Evolutionary conservation across 1,140 invertebrate genomes (phyloP).

Genomic region (Cydia splendana): DNA sequence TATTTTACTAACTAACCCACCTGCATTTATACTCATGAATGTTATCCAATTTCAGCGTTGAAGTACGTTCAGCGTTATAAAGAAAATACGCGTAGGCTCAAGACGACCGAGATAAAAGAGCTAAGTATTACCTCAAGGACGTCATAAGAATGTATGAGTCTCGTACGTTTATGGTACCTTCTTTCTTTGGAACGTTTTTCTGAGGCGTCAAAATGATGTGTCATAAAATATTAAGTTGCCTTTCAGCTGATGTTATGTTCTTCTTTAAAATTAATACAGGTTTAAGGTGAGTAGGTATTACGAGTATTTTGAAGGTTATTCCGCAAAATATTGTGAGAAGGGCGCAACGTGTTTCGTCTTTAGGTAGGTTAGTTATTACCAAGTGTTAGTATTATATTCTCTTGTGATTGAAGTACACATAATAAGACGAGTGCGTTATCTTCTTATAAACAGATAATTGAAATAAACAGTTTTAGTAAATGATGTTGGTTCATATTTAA

Average conservation of each 20-base stretch:
- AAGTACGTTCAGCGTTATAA: not conserved
- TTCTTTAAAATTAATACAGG: conserved; percentile 7
- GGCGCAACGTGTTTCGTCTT: no score
- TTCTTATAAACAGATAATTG: no score
- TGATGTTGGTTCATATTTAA: no score
- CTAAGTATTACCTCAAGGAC: not conserved
- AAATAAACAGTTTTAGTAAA: no score
- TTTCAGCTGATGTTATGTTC: conserved; percentile 13
- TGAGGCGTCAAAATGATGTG: not conserved
- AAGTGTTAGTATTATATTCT: no score
- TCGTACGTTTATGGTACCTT: not conserved
- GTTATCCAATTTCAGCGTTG: conserved; percentile 2
- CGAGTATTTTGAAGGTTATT: conserved; percentile 2
- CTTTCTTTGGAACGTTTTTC: not conserved
- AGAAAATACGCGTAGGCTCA: not conserved
- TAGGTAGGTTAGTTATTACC: no score
- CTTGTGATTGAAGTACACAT: no score
- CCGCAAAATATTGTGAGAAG: not conserved
- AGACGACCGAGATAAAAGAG: conserved; percentile 1
- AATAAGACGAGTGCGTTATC: no score
- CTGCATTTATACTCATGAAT: not conserved
- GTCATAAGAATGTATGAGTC: not conserved
- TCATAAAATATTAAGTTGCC: conserved; percentile 28
- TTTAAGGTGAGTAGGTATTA: not conserved
- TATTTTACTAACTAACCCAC: not conserved